Evolutionary conservation across 2,113 vertebrate species (phyloP).

Genomic region (Zosterops hypoxanthus): DNA sequence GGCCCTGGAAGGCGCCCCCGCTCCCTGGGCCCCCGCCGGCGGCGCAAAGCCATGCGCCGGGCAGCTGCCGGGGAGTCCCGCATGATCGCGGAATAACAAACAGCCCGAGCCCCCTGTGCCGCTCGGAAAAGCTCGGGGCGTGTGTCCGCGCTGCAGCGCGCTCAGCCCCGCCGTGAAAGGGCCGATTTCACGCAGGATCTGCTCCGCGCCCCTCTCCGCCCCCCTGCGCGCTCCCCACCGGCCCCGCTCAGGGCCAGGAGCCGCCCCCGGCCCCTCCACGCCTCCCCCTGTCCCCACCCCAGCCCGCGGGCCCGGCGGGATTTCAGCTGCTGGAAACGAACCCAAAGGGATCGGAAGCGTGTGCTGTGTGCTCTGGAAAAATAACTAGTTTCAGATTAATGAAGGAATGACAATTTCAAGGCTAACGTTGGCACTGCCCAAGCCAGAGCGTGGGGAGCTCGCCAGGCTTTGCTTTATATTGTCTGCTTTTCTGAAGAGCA

Average conservation of each 20-base stretch:
- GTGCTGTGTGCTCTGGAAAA: conserved; percentile 69
- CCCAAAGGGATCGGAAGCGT: conserved; percentile 72
- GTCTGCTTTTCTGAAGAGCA: conserved; percentile 79
- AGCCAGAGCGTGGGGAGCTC: conserved; percentile 79
- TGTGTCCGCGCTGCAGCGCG: neutral
- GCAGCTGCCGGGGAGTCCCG: neutral
- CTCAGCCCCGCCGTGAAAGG: neutral
- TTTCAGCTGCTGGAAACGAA: conserved; percentile 33
- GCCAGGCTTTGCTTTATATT: conserved; percentile 81
- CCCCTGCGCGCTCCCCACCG: neutral
- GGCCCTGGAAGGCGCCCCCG: neutral
- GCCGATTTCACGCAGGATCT: conserved; percentile 44
- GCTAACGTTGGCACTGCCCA: conserved; percentile 81
- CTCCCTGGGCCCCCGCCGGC: neutral
- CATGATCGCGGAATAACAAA: neutral
- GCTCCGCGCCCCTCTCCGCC: neutral
- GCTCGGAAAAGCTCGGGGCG: neutral
- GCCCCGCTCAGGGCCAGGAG: neutral
- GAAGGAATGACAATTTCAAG: conserved; percentile 83
- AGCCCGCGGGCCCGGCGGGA: neutral
- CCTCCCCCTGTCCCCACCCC: neutral
- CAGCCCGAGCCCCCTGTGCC: neutral
- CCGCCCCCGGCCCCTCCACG: neutral
- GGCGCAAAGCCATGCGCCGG: neutral
- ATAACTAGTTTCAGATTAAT: conserved; percentile 80